These are phyloP conservation scores for Eurypyga helias DNA, from an alignment of 2,113 vertebrate genomes.

Conservation along the genomic window DNA sequence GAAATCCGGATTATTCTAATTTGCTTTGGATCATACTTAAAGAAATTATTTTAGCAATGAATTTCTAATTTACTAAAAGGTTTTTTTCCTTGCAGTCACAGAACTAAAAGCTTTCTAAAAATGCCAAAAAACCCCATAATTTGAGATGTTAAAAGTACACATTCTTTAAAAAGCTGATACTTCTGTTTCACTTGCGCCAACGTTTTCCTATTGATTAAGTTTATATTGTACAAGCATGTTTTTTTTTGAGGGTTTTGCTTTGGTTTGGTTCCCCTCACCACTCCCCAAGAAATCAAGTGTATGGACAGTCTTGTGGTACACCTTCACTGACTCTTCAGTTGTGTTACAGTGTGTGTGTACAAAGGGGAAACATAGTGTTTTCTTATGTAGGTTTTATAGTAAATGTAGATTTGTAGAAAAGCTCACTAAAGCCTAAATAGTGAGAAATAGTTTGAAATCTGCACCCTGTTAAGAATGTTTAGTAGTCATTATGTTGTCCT, in stretches of 20 bases:
- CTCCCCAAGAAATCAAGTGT: neutral
- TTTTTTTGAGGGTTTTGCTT: neutral
- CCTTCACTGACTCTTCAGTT: neutral
- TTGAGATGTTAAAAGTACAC: neutral
- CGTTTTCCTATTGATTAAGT: neutral
- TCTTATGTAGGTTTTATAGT: neutral
- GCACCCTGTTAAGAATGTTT: neutral
- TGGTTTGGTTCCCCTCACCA: neutral
- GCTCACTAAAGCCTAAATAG: neutral
- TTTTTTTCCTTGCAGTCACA: neutral
- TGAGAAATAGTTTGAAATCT: neutral
- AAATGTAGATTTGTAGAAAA: neutral
- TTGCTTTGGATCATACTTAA: neutral
- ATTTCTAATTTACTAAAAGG: neutral
- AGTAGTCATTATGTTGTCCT: neutral
- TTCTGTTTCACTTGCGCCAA: neutral
- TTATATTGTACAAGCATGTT: neutral
- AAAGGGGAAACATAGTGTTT: neutral
- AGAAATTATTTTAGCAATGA: neutral
- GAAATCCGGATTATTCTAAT: neutral
- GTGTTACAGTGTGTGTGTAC: neutral
- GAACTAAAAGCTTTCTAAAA: neutral
- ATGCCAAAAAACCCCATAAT: accelerated
- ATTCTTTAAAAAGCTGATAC: neutral
- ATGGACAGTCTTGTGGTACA: neutral